Conservation (phyloP, 2,888 invertebrate species). For the Cephus nigrinus region DNA sequence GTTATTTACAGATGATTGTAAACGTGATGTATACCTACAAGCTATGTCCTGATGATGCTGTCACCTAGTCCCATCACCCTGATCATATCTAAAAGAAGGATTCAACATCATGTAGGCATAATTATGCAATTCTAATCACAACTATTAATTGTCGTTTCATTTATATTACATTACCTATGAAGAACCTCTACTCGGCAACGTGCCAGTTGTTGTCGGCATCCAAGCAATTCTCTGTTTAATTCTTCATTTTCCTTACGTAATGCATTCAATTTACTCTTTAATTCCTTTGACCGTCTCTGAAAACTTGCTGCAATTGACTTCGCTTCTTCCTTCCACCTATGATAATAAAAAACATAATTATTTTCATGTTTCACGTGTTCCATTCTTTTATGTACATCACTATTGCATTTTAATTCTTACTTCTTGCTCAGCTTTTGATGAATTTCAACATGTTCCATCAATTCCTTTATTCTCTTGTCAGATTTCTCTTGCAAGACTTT, state of each 20-base stretch:
- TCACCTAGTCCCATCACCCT: conserved; percentile 49
- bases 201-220: conserved; percentile 48
- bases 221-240: conserved; percentile 55
- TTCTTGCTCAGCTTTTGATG: conserved; percentile 73
- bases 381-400: conserved; percentile 37
- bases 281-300: conserved; percentile 70
- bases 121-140: neutral
- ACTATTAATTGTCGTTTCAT: neutral
- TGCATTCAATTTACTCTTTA: conserved; percentile 70
- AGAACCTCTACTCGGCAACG: conserved; percentile 41
- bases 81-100: conserved; percentile 39
- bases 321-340: conserved; percentile 76
- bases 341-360: conserved; percentile 29
- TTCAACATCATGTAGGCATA: neutral
- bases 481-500: conserved; percentile 50
- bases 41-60: conserved; percentile 24
- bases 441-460: conserved; percentile 71
- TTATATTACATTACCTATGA: conserved; percentile 37
- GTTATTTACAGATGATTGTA: conserved; percentile 29
- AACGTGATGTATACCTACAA: conserved; percentile 10
- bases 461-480: conserved; percentile 68
- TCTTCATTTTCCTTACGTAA: conserved; percentile 68
- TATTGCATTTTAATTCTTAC: conserved; percentile 59
- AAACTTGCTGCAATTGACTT: conserved; percentile 73
- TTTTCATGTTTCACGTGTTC: conserved; percentile 44